Base-by-base conservation (phyloP, 2,888 invertebrate species). In the Teleogryllus oceanicus region DNA sequence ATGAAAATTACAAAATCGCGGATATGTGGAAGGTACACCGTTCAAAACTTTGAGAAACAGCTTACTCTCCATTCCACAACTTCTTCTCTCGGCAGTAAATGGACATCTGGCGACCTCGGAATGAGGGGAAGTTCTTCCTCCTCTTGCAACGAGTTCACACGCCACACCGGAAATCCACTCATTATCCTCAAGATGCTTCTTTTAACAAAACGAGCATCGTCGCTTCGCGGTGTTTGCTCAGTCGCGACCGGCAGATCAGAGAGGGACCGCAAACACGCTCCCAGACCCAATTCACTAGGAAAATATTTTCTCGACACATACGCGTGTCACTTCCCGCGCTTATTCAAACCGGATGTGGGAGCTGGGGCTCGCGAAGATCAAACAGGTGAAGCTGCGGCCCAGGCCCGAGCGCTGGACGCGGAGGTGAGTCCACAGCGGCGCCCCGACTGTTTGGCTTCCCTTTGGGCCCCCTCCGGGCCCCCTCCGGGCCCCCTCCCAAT, bases 221-320 rank as follows among this genome's bases (percentile, higher is more conserved):
- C 16, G 62, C n/a, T 12, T 62, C 62, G 13, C 62, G 13, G 12
- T 16, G 62, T 62, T 62, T 62, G 62, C n/a, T 12, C 62, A 37
- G 62, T 12, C 62, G 13, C 62, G n/a, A 13, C 62, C n/a, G 16
- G 62, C 62, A 62, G 16, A n/a, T 62, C 16, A 62, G n/a, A 62
- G 62, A 62, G 62, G n/a, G 4, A n/a, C 62, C 62, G n/a, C 62
- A 18, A n/a, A 62, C 16, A n/a, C 62, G 13, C 62, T 62, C 11
- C 62, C 62, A n/a, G 62, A 13, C 62, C 62, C 62, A 62, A 62
- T 62, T 62, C 62, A 62, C 62, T 62, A 62, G n/a, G 62, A 62
- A 62, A 62, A 62, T 62, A 62, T 62, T 62, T 13, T n/a, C 62
- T 62, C 62, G 62, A 62, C 62, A 62, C 62, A n/a, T 62, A 62